A percentile compares a stretch with the other conserved stretches of the same genome.
These are phyloP conservation scores for Telmatherina bonti DNA, from an alignment of 2,797 vertebrate genomes.

Conservation along the genomic window DNA sequence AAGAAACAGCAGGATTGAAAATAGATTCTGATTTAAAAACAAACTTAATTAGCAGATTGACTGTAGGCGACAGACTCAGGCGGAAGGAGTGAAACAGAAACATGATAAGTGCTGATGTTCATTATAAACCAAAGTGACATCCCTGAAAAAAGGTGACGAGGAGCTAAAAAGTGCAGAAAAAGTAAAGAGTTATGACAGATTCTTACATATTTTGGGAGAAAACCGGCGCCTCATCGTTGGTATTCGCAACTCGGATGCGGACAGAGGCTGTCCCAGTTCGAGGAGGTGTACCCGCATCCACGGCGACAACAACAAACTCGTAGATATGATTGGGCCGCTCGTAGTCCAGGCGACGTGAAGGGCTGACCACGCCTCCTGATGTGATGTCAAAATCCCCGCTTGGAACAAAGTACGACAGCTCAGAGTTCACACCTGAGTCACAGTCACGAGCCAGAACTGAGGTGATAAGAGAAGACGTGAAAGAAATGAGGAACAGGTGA, in stretches of 20 bases:
- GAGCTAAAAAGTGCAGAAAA: not conserved
- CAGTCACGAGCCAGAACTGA: constrained; percentile 89
- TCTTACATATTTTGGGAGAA: constrained; percentile 90
- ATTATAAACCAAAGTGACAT: constrained; percentile 9
- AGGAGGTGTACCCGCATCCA: constrained; percentile 86
- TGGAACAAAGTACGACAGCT: constrained; percentile 88
- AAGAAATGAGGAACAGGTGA: not conserved
- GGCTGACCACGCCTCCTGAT: constrained; percentile 83
- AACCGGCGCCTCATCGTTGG: constrained; percentile 88
- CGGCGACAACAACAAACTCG: constrained; percentile 90
- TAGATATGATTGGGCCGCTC: constrained; percentile 90
- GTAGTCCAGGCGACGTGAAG: constrained; percentile 86
- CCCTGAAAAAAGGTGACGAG: not conserved
- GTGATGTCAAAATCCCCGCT: constrained; percentile 89
- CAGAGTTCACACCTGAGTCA: constrained; percentile 88
- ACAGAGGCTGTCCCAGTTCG: constrained; percentile 89
- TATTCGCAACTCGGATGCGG: constrained; percentile 86
- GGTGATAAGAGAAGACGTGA: not conserved
- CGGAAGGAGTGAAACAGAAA: constrained; percentile 16
- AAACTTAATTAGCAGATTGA: constrained; percentile 45
- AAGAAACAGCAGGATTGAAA: constrained; percentile 30
- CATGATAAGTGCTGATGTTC: not conserved
- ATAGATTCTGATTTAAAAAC: constrained; percentile 49
- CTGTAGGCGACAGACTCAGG: constrained; percentile 39
- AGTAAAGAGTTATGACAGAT: not conserved